Conservation (phyloP, 2,113 vertebrate species). For the Origma solitaria region DNA sequence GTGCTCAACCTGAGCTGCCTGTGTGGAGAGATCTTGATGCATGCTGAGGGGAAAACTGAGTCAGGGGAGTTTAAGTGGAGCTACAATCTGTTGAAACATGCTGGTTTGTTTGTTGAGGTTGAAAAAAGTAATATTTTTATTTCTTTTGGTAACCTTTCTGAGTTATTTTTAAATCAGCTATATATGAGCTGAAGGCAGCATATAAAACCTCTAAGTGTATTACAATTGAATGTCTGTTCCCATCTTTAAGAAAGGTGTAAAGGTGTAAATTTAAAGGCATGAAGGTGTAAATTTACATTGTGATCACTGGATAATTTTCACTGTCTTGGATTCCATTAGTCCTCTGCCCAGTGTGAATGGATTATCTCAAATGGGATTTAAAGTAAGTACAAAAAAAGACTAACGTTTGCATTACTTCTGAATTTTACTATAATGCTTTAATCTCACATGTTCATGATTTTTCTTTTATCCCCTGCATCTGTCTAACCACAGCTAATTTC, state of each 20-base stretch:
- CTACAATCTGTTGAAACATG: neutral
- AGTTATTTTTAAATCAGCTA: neutral
- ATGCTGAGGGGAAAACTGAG: neutral
- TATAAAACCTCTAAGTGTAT: neutral
- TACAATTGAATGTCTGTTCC: neutral
- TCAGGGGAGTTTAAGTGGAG: neutral
- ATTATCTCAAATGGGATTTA: neutral
- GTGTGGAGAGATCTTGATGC: neutral
- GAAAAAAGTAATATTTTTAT: neutral
- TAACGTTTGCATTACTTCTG: neutral
- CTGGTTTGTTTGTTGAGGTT: neutral
- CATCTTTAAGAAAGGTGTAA: neutral
- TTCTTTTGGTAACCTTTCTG: neutral
- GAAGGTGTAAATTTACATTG: neutral
- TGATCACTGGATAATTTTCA: neutral
- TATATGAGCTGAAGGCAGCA: neutral
- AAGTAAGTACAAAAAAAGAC: neutral
- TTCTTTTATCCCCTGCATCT: neutral
- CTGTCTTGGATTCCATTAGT: neutral
- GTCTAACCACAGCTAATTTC: neutral
- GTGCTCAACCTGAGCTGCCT: neutral
- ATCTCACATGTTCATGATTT: neutral
- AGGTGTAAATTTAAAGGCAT: fast-evolving
- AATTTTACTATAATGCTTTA: neutral
- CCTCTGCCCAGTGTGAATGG: neutral